A percentile compares a stretch with the other conserved stretches of the same genome.
Evolutionary conservation across 1,140 invertebrate genomes (phyloP).

Genomic region (Sinella curviseta): DNA sequence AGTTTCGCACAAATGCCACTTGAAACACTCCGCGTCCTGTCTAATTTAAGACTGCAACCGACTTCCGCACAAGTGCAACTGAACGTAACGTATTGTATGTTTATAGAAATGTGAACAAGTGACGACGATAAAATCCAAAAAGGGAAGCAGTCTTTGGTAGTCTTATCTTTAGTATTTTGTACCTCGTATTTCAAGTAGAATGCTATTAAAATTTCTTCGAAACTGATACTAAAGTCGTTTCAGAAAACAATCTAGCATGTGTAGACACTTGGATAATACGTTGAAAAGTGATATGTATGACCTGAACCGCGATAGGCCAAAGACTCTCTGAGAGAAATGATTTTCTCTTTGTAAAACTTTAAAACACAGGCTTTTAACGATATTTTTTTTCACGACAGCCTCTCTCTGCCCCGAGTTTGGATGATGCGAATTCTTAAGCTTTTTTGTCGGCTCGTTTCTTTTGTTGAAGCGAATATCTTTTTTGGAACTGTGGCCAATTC

Average conservation of each 20-base stretch:
- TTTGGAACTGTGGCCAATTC: conserved; percentile 20
- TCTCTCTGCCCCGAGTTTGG: too few relatives aligned
- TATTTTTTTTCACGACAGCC: background rate
- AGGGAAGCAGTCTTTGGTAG: background rate
- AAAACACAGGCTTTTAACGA: background rate
- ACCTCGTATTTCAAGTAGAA: background rate
- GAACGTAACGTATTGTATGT: too few relatives aligned
- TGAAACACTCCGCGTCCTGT: too few relatives aligned
- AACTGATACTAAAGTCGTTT: too few relatives aligned
- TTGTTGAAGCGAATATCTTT: background rate
- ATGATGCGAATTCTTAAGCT: background rate
- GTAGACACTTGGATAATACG: too few relatives aligned
- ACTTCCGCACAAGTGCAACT: too few relatives aligned
- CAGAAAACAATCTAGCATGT: too few relatives aligned
- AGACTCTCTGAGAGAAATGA: background rate
- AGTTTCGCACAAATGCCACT: too few relatives aligned
- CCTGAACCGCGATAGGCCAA: background rate
- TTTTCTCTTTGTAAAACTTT: background rate
- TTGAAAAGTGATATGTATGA: background rate
- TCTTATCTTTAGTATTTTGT: background rate
- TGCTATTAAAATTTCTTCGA: background rate
- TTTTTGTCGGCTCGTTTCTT: background rate
- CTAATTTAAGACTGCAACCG: too few relatives aligned
- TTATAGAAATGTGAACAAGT: background rate
- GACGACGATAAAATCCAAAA: background rate